phyloP scores from a whole-genome alignment of 2,113 vertebrate genomes.

The Ophthalmolycus amberensis region DNA sequence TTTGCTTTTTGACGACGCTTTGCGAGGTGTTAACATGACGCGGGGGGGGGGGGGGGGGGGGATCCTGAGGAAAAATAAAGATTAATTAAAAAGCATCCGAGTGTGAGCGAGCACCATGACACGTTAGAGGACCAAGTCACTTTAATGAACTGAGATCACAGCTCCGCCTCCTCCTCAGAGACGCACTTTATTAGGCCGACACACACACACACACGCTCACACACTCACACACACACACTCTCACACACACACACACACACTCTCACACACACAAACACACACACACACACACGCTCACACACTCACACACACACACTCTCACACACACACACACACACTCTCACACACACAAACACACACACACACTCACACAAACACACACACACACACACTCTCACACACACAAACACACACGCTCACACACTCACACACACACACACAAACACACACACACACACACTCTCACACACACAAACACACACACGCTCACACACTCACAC shows the following conservation, averaged over 20 bases:
- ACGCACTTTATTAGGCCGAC: not conserved
- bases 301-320: too few relatives aligned
- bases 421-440: too few relatives aligned
- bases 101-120: conserved; percentile 48
- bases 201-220: not conserved
- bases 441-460: too few relatives aligned
- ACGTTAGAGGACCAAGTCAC: conserved; percentile 57
- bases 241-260: not conserved
- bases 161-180: conserved; percentile 54
- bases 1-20: conserved; percentile 13
- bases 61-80: conserved; percentile 55
- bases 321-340: too few relatives aligned
- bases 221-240: conserved; percentile 40
- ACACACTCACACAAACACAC: too few relatives aligned
- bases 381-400: too few relatives aligned
- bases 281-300: not conserved
- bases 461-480: too few relatives aligned
- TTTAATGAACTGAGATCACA: conserved; percentile 73
- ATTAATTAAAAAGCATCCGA: conserved; percentile 73
- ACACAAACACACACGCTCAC: too few relatives aligned
- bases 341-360: too few relatives aligned
- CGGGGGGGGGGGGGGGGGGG: not conserved
- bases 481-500: too few relatives aligned
- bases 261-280: conserved; percentile 15
- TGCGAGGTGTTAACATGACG: conserved; percentile 55